Base-by-base conservation (phyloP, 2,888 invertebrate genomes). In the Alcis repandata region DNA sequence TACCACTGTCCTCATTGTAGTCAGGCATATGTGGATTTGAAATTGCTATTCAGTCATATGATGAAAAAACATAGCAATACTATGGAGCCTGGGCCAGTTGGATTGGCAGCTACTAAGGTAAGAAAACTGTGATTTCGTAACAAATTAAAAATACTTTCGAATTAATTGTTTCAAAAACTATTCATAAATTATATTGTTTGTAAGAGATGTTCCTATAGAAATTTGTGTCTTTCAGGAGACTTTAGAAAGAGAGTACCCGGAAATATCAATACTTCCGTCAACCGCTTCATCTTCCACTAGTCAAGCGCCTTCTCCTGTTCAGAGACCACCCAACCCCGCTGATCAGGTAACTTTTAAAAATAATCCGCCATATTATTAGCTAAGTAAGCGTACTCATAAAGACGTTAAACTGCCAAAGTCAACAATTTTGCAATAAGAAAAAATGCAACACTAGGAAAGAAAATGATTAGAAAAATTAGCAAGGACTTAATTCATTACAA, bases 81-180 rank as follows among this genome's bases (percentile, higher is more conserved):
- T 4, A 88, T 89, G 82, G 93, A 93, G 2, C 79, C 84, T 11
- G 88, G 87, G 10, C 89, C 93, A 0, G 83, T 90, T 19, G 94
- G 94, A 70, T 77, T 94, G 52, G 91, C 91, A 70, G 94, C 94
- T 69, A 94, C 94, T 74, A 94, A 94, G 90, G 93, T 93, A 84
- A 82, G 71, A 43, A 32, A 54, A 67, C 38, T 51, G 27, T 43
- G 15, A 32, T 54, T 56, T 56, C 22, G 17, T 4, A 11, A 10
- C 17, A 10, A 4, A 1, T 15, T 17, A 10, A 10, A 10, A 4
- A 1, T 15, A 15, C 15, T 32, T 10, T 27, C 27, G 15, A n/a
- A 10, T 13, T n/a, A n/a, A 13, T 10, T n/a, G n/a, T 20, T n/a
- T 22, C 17, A 20, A 11, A 13, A 20, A 0, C 10, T 20, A 27